These are phyloP conservation scores for Megathymus violae DNA, from an alignment of 1,140 invertebrate species.

Conservation along the genomic window DNA sequence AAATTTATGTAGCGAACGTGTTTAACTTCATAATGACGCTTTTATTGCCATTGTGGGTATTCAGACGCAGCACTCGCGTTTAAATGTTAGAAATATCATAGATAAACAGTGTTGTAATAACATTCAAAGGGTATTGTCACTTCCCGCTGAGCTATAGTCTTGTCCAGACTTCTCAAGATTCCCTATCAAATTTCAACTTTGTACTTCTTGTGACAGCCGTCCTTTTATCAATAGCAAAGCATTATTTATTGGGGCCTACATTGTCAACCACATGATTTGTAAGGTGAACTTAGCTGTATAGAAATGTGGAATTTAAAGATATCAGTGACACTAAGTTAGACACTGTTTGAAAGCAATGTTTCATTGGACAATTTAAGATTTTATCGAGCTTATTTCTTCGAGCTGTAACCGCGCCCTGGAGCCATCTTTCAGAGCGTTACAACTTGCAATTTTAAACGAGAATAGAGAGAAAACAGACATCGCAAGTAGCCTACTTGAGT, in stretches of 20 bases:
- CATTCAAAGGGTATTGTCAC: constrained; percentile 40
- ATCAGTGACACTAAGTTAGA: constrained; percentile 24
- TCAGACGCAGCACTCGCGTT: constrained; percentile 34
- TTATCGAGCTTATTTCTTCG: constrained; percentile 39
- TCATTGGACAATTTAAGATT: constrained; percentile 34
- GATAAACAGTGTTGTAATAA: constrained; percentile 36
- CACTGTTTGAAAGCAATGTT: constrained; percentile 22
- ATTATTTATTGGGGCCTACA: constrained; percentile 61
- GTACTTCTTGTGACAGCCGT: constrained; percentile 57
- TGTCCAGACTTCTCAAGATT: constrained; percentile 64
- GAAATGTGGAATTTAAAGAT: constrained; percentile 30
- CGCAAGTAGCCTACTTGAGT: constrained; percentile 61
- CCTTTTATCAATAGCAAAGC: constrained; percentile 56
- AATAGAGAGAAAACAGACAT: constrained; percentile 59
- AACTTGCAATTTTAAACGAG: constrained; percentile 56
- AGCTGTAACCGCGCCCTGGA: constrained; percentile 38
- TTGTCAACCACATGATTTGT: constrained; percentile 55
- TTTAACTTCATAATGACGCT: constrained; percentile 19
- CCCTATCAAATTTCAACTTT: constrained; percentile 74
- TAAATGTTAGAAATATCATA: constrained; percentile 46
- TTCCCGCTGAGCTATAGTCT: constrained; percentile 52
- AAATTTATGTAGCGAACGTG: constrained; percentile 11
- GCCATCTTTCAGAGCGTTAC: constrained; percentile 40
- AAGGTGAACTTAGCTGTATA: constrained; percentile 29
- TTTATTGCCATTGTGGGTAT: constrained; percentile 31